These are phyloP conservation scores for Anomalospiza imberbis DNA, from an alignment of 2,797 vertebrate species.

Conservation along the genomic window DNA sequence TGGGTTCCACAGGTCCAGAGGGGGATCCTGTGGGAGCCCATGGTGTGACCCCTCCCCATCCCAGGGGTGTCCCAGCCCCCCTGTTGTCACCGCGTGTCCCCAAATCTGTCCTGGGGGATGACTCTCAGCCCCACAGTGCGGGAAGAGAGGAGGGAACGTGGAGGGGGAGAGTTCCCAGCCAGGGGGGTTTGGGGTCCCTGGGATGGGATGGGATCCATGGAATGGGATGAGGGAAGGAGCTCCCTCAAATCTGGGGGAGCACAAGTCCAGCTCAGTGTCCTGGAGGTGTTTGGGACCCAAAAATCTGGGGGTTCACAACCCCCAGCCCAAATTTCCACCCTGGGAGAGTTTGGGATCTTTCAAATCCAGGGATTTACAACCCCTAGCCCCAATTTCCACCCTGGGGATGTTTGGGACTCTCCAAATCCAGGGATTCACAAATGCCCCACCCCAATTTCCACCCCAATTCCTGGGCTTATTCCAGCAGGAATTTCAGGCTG, in stretches of 20 bases:
- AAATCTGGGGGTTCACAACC: background rate
- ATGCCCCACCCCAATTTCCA: background rate
- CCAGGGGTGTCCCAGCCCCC: background rate
- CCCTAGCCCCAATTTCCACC: background rate
- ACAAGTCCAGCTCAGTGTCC: background rate
- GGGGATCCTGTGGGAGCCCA: background rate
- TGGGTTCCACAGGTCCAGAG: background rate
- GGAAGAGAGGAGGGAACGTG: background rate
- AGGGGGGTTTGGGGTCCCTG: background rate
- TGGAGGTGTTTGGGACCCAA: accelerated
- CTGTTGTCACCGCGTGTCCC: background rate
- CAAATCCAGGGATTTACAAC: background rate
- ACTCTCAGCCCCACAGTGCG: background rate
- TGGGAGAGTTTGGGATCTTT: accelerated
- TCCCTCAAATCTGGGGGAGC: background rate
- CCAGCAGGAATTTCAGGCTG: background rate
- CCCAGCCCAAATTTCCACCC: too few relatives aligned
- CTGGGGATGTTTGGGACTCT: accelerated
- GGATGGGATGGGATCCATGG: background rate
- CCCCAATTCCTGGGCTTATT: accelerated
- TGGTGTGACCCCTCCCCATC: background rate
- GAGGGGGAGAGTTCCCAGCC: background rate
- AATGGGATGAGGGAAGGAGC: background rate
- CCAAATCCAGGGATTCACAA: background rate
- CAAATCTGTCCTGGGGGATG: background rate